These are phyloP conservation scores for Hemibagrus wyckioides DNA, from an alignment of 2,113 vertebrate species.

Conservation along the genomic window DNA sequence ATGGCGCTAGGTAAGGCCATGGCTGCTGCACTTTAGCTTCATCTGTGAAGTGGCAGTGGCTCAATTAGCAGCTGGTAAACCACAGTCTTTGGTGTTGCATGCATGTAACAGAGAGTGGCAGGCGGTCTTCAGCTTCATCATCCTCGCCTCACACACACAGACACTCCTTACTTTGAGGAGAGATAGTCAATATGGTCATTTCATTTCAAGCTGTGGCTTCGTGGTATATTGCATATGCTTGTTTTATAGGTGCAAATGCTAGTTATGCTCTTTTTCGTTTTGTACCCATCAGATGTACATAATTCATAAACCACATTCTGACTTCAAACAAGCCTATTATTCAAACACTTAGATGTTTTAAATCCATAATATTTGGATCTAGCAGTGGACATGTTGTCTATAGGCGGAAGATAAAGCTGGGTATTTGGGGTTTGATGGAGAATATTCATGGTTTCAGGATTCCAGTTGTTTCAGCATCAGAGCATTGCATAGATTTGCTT, in stretches of 20 bases:
- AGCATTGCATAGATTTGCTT: constrained; percentile 47
- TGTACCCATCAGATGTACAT: neutral
- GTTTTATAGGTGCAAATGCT: neutral
- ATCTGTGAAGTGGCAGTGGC: constrained; percentile 34
- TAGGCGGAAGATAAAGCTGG: neutral
- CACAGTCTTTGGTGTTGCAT: constrained; percentile 47
- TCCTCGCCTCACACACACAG: neutral
- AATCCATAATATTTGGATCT: neutral
- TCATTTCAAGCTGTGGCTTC: constrained; percentile 2
- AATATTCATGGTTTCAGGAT: constrained; percentile 38
- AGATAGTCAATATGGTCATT: neutral
- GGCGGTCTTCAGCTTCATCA: constrained; percentile 33
- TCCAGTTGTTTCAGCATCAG: constrained; percentile 44
- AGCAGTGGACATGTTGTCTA: neutral
- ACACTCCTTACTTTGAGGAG: neutral
- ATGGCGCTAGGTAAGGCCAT: constrained; percentile 23
- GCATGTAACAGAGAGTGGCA: constrained; percentile 27
- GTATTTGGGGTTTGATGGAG: neutral
- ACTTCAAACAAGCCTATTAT: neutral
- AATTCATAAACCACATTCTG: neutral
- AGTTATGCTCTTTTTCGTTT: neutral
- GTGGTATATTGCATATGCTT: neutral
- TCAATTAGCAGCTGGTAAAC: constrained; percentile 35
- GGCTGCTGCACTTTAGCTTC: neutral
- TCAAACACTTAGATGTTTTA: neutral